Base-by-base conservation (phyloP, 2,888 invertebrate genomes). In the Pseudoips prasinana region DNA sequence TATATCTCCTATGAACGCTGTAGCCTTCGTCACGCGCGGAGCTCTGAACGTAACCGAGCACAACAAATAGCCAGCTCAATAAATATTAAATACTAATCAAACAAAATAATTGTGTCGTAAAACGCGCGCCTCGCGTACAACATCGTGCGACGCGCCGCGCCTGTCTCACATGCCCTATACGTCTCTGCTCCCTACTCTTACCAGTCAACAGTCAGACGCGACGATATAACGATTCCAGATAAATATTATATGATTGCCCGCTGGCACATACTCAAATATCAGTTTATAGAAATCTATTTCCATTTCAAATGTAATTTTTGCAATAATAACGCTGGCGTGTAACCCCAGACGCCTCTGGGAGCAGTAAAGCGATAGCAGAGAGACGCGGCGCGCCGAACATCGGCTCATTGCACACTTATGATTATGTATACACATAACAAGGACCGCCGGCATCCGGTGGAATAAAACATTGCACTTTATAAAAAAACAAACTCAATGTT, bases 401-500 rank as follows among this genome's bases (percentile, higher is more conserved):
- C 66, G 73, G 67, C 71, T 73, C 70, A 74, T 80, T 82, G 85
- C 85, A 83, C 79, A 81, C 66, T 73, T 58, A 46, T 40, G 41
- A 48, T 51, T 40, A 58, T 58, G 62, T 58, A 74, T 74, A 80
- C 68, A 70, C 61, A 81, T 85, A 87, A 87, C 86, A 87, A 87
- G 75, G 67, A 81, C 87, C 78, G 64, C 77, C 86, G 87, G 82
- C 67, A 64, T 77, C 86, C 88, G 87, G 86, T 76, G 82, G 86
- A 83, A 85, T 87, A 85, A 85, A 88, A 84, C 82, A 87, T 88
- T 83, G 86, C 82, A 87, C 82, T 84, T 84, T 81, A 78, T 72
- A 81, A 84, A 84, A 73, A 79, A 87, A 80, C 79, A 78, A 89
- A 89, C 86, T 88, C 89, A 89, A 89, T 88, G 65, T 87, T 87